A percentile compares a stretch with the other conserved stretches of the same genome.
Evolutionary conservation across 1,140 invertebrate genomes (phyloP).

Genomic region (Panagrolaimus sp.): DNA sequence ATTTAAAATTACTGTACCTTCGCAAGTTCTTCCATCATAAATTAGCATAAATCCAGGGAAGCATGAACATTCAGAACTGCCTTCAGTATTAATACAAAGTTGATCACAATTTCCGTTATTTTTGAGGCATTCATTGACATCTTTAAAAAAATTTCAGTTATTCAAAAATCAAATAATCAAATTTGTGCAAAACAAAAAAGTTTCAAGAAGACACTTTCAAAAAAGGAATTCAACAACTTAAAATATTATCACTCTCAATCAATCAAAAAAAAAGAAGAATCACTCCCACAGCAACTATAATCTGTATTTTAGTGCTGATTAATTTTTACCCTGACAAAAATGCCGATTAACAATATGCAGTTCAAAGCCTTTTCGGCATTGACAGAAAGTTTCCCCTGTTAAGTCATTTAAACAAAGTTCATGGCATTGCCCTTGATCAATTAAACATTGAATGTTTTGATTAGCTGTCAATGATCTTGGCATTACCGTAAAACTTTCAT

Average conservation of each 20-base stretch:
- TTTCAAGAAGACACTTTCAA: not conserved
- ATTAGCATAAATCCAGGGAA: conserved; percentile 60
- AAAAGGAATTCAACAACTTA: not conserved
- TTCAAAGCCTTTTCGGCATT: conserved; percentile 33
- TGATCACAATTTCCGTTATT: conserved; percentile 61
- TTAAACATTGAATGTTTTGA: conserved; percentile 16
- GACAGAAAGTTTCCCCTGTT: conserved; percentile 28
- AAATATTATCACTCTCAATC: too few species aligned
- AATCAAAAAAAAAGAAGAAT: not conserved
- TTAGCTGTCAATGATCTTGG: not conserved
- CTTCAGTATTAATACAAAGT: conserved; percentile 61
- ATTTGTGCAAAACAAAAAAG: conserved; percentile 8
- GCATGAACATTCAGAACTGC: conserved; percentile 62
- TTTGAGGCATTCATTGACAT: conserved; percentile 62
- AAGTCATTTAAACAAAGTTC: conserved; percentile 34
- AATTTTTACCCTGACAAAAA: conserved; percentile 59
- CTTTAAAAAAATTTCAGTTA: conserved; percentile 38
- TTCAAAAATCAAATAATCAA: not conserved
- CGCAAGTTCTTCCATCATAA: conserved; percentile 60
- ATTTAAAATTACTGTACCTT: conserved; percentile 61
- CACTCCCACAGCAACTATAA: not conserved
- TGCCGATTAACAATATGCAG: conserved; percentile 42
- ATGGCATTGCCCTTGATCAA: conserved; percentile 31
- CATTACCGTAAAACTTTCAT: not conserved
- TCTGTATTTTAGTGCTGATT: conserved; percentile 26